phyloP scores from a whole-genome alignment of 2,888 invertebrate species.

The Chrysodeixis includens region DNA sequence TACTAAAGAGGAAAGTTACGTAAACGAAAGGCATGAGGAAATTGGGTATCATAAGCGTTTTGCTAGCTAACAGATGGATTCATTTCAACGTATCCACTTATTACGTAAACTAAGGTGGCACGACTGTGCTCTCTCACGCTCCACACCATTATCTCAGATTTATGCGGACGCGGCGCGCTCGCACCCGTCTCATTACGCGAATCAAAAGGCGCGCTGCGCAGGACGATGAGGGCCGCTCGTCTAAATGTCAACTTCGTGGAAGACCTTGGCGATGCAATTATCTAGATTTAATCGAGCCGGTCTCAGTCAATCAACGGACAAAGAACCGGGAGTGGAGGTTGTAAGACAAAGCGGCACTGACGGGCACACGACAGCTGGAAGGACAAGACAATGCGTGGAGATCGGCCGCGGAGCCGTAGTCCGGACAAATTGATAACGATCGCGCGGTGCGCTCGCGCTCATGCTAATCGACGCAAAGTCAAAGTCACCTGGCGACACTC shows the following conservation, averaged over 20 bases:
- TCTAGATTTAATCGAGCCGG: slow-evolving; percentile 76
- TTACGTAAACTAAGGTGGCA: slow-evolving; percentile 83
- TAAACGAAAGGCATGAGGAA: slow-evolving; percentile 64
- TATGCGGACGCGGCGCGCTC: slow-evolving; percentile 79
- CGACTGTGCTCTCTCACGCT: slow-evolving; percentile 85
- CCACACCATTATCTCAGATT: slow-evolving; percentile 81
- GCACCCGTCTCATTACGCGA: slow-evolving; percentile 83
- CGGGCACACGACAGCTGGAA: slow-evolving; percentile 72
- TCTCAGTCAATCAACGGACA: slow-evolving; percentile 77
- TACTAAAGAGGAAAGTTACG: slow-evolving; percentile 52
- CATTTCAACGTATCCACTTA: slow-evolving; percentile 79
- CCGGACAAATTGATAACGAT: slow-evolving; percentile 85
- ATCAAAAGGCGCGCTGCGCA: slow-evolving; percentile 75
- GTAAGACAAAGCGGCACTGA: slow-evolving; percentile 75
- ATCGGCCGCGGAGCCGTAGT: slow-evolving; percentile 69
- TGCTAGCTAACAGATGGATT: slow-evolving; percentile 66
- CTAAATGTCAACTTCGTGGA: slow-evolving; percentile 83
- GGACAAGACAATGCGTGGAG: slow-evolving; percentile 82
- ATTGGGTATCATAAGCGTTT: slow-evolving; percentile 72
- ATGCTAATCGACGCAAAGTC: slow-evolving; percentile 81
- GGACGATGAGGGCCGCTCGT: slow-evolving; percentile 71
- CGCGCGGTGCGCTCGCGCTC: slow-evolving; percentile 72
- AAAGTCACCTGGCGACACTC: slow-evolving; percentile 78
- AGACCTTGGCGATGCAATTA: slow-evolving; percentile 82
- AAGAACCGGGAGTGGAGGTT: slow-evolving; percentile 70